A percentile compares a stretch with the other conserved stretches of the same genome.
These are phyloP conservation scores for Harpalus rubripes DNA, from an alignment of 2,888 invertebrate species.

Conservation along the genomic window DNA sequence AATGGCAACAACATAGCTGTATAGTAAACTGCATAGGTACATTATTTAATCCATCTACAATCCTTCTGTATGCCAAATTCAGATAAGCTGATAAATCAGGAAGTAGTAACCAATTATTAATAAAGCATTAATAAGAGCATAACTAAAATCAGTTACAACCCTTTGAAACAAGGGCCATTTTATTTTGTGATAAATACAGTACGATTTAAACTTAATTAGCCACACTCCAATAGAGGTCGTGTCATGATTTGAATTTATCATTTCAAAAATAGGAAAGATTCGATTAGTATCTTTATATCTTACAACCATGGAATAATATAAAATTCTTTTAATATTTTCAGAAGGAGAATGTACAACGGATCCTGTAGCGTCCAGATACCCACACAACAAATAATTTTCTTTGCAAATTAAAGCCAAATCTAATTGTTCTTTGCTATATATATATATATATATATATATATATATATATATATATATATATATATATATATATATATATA, in stretches of 20 bases:
- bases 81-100: not conserved
- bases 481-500: not conserved
- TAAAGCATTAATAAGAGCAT: conserved; percentile 18
- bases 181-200: not conserved
- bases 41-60: not conserved
- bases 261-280: conserved; percentile 5
- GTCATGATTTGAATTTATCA: conserved; percentile 1
- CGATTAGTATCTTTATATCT: not conserved
- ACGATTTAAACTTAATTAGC: not conserved
- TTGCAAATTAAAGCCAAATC: not conserved
- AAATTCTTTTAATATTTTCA: conserved; percentile 6
- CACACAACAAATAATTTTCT: not conserved
- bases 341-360: not conserved
- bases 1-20: conserved; percentile 11
- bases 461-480: not conserved
- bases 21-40: not conserved
- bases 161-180: conserved; percentile 30
- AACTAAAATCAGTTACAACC: conserved; percentile 16
- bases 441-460: conserved; percentile 1
- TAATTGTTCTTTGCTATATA: conserved; percentile 12
- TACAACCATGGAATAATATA: conserved; percentile 14
- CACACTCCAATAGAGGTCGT: conserved; percentile 7
- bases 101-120: not conserved
- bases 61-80: not conserved
- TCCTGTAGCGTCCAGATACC: conserved; percentile 4